Base-by-base conservation (phyloP, 2,888 invertebrate species). In the Netelia virgata region DNA sequence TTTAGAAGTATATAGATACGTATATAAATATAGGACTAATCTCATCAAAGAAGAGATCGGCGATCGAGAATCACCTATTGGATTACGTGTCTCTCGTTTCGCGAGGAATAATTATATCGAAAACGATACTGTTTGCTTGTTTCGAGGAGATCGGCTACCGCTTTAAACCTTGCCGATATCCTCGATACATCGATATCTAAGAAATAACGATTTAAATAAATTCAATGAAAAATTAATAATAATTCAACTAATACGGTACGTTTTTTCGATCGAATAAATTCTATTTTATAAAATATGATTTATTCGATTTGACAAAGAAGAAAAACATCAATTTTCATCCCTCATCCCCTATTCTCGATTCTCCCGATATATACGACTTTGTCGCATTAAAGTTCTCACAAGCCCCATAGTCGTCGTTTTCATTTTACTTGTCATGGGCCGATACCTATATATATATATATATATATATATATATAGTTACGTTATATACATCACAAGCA, bases 21-120 rank as follows among this genome's bases (percentile, higher is more conserved):
- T 23, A 36, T 5, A 73, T 73, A 5, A 9, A 14, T 28, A 23
- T 47, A 16, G 10, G 61, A 23, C 14, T 61, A 9, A 59, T 59
- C 59, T n/a, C 14, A 72, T 72, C 61, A 47, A 73, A 74, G 63
- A 3, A 16, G 28, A 74, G 47, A 74, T 63, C 3, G 63, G 28
- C 36, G 74, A 36, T 74, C 28, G 57, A 20, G 23, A 23, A 74
- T 50, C n/a, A 14, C 20, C 36, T n/a, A 63, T 11, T 23, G 16
- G 47, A 47, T 47, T 47, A 47, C 47, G 23, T 9, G 57, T 28
- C 28, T 3, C 16, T 50, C 50, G 18, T 74, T 50, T 63, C 63
- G n/a, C 50, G 20, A 11, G 20, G 20, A 18, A 18, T n/a, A 28
- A 63, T 50, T 14, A 50, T 16, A 63, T 16, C 36, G 74, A 69